Percentiles rank a stretch among this genome's conserved stretches.
Conservation (phyloP, 1,140 invertebrate genomes). For the Drosophila melanica region DNA sequence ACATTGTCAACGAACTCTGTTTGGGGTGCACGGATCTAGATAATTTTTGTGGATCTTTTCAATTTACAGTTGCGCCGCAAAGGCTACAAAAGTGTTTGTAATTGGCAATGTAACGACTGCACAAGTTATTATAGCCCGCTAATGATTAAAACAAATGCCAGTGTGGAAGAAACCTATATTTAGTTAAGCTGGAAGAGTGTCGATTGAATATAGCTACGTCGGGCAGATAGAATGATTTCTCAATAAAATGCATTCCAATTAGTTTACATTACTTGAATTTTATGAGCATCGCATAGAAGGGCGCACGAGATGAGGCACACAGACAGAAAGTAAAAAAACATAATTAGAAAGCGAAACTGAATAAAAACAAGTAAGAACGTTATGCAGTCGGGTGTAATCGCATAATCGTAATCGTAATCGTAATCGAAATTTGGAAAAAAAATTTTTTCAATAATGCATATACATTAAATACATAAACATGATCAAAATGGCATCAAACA, state of each 20-base stretch:
- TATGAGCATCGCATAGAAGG: neutral
- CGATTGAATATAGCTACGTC: too few relatives aligned
- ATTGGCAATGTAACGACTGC: conserved; percentile 22
- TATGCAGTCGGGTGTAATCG: too few relatives aligned
- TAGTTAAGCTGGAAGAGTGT: neutral
- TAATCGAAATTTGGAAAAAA: too few relatives aligned
- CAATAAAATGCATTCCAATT: too few relatives aligned
- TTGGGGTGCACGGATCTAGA: conserved; percentile 9
- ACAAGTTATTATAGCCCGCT: conserved; percentile 1
- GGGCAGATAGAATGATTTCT: too few relatives aligned
- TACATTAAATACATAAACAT: too few relatives aligned
- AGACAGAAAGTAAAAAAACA: neutral
- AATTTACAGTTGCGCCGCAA: conserved; percentile 25
- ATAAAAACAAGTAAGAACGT: too few relatives aligned
- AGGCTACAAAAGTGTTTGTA: conserved; percentile 21
- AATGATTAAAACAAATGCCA: neutral
- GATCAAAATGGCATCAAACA: too few relatives aligned
- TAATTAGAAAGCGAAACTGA: neutral
- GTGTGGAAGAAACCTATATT: neutral
- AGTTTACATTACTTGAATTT: neutral
- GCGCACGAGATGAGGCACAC: neutral
- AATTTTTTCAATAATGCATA: too few relatives aligned
- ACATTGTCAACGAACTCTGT: conserved; percentile 32
- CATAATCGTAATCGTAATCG: too few relatives aligned
- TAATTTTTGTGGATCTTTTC: conserved; percentile 22